Evolutionary conservation across 2,888 invertebrate species (phyloP).

Genomic region (Apamea sordens): DNA sequence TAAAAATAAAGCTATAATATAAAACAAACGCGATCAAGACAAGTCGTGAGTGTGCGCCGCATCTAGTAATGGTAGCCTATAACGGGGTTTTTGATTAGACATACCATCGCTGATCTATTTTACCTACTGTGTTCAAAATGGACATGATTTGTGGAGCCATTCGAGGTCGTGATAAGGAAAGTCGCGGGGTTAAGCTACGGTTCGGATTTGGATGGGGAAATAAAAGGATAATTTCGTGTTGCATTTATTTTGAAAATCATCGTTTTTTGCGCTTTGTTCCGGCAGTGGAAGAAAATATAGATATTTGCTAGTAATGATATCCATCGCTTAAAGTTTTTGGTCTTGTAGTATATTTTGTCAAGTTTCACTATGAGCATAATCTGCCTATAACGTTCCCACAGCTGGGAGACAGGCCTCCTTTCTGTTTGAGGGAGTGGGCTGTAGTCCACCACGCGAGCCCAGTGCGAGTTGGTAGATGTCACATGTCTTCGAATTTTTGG

Average conservation of each 20-base stretch:
- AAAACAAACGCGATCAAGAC: constrained; percentile 15
- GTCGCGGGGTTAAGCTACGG: constrained; percentile 30
- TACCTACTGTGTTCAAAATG: constrained; percentile 42
- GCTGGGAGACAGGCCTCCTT: too few species aligned
- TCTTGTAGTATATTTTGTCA: too few species aligned
- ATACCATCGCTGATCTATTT: constrained; percentile 59
- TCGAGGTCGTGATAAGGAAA: constrained; percentile 29
- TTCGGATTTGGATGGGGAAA: constrained; percentile 10
- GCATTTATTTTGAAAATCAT: not conserved
- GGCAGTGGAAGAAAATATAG: too few species aligned
- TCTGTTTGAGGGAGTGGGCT: too few species aligned
- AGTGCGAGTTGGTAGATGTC: too few species aligned
- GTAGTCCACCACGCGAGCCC: too few species aligned
- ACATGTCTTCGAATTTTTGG: too few species aligned
- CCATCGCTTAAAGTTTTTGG: too few species aligned
- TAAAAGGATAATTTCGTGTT: not conserved
- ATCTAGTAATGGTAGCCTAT: constrained; percentile 49
- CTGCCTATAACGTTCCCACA: too few species aligned
- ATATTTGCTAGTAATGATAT: too few species aligned
- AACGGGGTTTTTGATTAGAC: constrained; percentile 64
- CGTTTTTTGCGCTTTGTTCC: too few species aligned
- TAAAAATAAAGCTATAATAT: not conserved
- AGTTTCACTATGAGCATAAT: too few species aligned
- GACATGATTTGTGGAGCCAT: constrained; percentile 40
- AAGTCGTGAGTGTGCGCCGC: constrained; percentile 50